phyloP scores from a whole-genome alignment of 37 sponge, comb jelly and placozoan genomes.

The Amphimedon queenslandica region DNA sequence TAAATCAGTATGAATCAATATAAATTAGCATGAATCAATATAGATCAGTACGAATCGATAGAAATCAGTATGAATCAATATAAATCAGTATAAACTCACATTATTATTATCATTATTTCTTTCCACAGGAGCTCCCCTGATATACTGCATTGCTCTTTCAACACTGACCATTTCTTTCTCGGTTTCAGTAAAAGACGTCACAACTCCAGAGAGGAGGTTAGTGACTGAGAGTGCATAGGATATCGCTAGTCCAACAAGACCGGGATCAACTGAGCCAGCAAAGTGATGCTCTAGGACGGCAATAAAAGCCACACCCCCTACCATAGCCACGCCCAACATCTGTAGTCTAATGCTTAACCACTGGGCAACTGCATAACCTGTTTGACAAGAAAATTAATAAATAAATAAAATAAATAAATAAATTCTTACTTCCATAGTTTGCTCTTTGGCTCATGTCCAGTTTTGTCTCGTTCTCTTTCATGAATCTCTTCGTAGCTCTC shows the following conservation, averaged over 20 bases:
- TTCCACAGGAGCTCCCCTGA: constrained; percentile 70
- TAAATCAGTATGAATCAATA: no score
- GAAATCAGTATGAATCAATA: no score
- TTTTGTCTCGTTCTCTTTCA: constrained; percentile 55
- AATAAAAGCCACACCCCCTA: constrained; percentile 78
- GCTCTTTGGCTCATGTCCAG: constrained; percentile 87
- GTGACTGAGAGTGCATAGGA: constrained; percentile 95
- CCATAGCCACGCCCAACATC: constrained; percentile 85
- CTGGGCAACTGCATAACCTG: constrained; percentile 74
- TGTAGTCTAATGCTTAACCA: constrained; percentile 93
- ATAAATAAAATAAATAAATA: no score
- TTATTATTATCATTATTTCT: constrained; percentile 13
- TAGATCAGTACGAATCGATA: no score
- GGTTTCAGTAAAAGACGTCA: constrained; percentile 89
- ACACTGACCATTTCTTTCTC: constrained; percentile 98
- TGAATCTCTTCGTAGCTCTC: constrained; percentile 64
- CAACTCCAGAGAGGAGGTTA: constrained; percentile 70
- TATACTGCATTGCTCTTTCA: constrained; percentile 92
- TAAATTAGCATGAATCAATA: no score
- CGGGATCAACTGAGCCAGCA: constrained; percentile 77
- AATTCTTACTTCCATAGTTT: constrained; percentile 78
- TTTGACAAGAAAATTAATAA: no score
- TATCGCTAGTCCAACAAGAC: constrained; percentile 93
- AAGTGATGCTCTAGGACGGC: constrained; percentile 93
- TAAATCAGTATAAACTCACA: no score